These are phyloP conservation scores for Aldrovandia affinis DNA, from an alignment of 2,797 vertebrate genomes.

Conservation along the genomic window DNA sequence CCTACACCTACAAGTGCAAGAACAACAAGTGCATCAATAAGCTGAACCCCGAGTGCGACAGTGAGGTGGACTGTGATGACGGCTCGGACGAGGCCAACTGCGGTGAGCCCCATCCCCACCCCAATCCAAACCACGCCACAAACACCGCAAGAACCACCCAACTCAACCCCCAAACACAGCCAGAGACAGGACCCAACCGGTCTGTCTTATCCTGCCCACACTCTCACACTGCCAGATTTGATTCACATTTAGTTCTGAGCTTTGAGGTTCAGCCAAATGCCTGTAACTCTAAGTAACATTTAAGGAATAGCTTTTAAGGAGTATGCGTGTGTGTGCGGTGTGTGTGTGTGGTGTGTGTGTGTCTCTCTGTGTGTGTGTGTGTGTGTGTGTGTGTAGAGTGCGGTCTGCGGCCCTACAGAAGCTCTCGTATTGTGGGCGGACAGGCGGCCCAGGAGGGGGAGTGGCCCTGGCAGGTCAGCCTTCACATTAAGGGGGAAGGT, in stretches of 20 bases:
- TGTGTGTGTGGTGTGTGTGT: not conserved
- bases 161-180: not conserved
- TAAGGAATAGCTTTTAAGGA: too few relatives aligned
- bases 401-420: slow-evolving; percentile 73
- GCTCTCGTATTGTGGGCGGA: slow-evolving; percentile 87
- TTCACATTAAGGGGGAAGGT: slow-evolving; percentile 71
- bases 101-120: slow-evolving; percentile 58
- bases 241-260: too few relatives aligned
- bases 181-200: too few relatives aligned
- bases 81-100: slow-evolving; percentile 85
- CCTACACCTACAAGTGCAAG: slow-evolving; percentile 78
- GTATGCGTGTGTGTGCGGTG: not conserved
- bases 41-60: slow-evolving; percentile 87
- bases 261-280: too few relatives aligned
- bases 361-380: not conserved
- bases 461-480: slow-evolving; percentile 97
- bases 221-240: too few relatives aligned
- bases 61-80: slow-evolving; percentile 79
- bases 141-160: too few relatives aligned
- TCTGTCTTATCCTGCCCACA: too few relatives aligned
- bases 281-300: too few relatives aligned
- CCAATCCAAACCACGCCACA: too few relatives aligned
- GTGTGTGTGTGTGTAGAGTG: slow-evolving; percentile 70
- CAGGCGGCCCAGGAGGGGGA: slow-evolving; percentile 78
- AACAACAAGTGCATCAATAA: slow-evolving; percentile 80